These are phyloP conservation scores for Eulithis prunata DNA, from an alignment of 2,888 invertebrate species.

Conservation along the genomic window DNA sequence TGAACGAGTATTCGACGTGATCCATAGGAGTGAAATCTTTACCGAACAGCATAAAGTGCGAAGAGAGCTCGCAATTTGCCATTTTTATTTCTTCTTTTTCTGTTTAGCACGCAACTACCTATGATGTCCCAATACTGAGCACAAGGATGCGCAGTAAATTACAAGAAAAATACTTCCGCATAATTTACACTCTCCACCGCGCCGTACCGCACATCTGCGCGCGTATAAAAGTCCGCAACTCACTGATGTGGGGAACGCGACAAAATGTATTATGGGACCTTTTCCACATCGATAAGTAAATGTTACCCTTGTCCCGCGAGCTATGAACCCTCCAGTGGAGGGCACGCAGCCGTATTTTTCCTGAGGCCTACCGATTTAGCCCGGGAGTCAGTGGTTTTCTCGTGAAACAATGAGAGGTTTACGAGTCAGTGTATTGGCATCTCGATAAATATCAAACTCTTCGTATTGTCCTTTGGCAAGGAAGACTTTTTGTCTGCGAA, in stretches of 20 bases:
- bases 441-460: not conserved
- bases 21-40: no score
- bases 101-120: no score
- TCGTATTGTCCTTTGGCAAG: no score
- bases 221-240: constrained; percentile 64
- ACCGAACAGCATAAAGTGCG: no score
- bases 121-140: no score
- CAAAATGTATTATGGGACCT: constrained; percentile 73
- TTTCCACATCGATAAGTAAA: constrained; percentile 80
- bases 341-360: constrained; percentile 64
- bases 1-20: no score
- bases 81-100: no score
- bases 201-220: constrained; percentile 48
- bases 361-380: constrained; percentile 45
- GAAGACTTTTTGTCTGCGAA: no score
- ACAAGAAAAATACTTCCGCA: constrained; percentile 37
- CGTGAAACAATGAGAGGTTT: not conserved
- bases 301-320: constrained; percentile 73
- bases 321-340: constrained; percentile 67
- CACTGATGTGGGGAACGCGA: constrained; percentile 57
- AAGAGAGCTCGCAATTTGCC: no score
- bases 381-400: constrained; percentile 46
- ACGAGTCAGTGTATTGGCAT: not conserved
- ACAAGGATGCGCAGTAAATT: constrained; percentile 9
- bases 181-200: constrained; percentile 55